Evolutionary conservation across 2,888 invertebrate genomes (phyloP), one percentile per base, ranked within the genome.

Genomic region (Eupeodes latifasciatus): DNA sequence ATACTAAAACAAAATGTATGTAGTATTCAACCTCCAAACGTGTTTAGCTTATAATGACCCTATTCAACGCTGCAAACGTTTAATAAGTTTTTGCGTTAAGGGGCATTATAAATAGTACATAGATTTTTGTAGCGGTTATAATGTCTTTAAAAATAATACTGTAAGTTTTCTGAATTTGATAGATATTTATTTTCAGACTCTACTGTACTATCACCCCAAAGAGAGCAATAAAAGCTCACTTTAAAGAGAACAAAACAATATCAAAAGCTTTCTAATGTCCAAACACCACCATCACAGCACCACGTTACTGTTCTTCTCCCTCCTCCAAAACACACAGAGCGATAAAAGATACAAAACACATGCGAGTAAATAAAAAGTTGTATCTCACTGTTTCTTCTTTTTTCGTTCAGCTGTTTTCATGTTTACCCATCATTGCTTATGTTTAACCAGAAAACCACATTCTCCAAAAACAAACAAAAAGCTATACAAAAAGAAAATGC

Each of bases 261-360:
- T 1, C 6, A 40, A 62, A 62, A 62, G 62, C 61, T 62, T 62
- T 62, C 61, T 62, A 40, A 62, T 40, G n/a, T 40, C 40, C n/a
- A 62, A 62, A 40, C 4, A 1, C 36, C 11, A 16, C 16, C 40
- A 40, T 1, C 2, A 14, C 27, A 27, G 27, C 27, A 27, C 27
- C 27, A 27, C 27, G n/a, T 40, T 40, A 12, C 12, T 12, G 27
- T 27, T 57, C 34, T 40, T 5, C 9, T 40, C 40, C 9, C 40
- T 40, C 6, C 47, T 12, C 12, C 12, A 64, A 47, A 12, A 0
- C 64, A 64, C 0, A 2, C 6, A 40, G 40, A 40, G 40, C 9
- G 47, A 14, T 27, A 47, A 4, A 14, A 44, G 19, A 64, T 64
- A 27, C 64, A 47, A 47, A 44, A 27, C 64, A 47, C 64, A 64